Base-by-base conservation (phyloP, 2,888 invertebrate species). In the Antheraea yamamai region DNA sequence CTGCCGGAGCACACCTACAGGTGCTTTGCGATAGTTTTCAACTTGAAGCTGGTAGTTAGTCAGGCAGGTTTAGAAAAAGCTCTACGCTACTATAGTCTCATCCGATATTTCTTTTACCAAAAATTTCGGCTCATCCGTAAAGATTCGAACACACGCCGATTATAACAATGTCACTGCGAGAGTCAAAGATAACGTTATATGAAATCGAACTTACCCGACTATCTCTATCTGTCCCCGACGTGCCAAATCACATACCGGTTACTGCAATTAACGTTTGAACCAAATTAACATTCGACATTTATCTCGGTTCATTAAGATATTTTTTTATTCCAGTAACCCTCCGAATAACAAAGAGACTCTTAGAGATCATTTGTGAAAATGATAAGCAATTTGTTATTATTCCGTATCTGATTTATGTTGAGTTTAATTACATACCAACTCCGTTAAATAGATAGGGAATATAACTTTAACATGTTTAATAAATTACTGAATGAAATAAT, bases 341-440 rank as follows among this genome's bases (percentile, higher is more conserved):
- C n/a, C 58, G 58, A n/a, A 20, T 6, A 58, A 58, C 58, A 58
- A 58, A 58, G 58, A 58, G 6, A 58, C 20, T 58, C n/a, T 58
- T n/a, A 30, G 30, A 16, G 18, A 66, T 66, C 30, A 66, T 66
- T 66, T 66, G 26, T 66, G 16, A 30, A 30, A 14, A 66, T 30
- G 66, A 66, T 66, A 66, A 66, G 66, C 58, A n/a, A n/a, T 66
- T 66, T 66, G 30, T 66, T 66, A 30, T 66, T 66, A 66, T 30
- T 58, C 30, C 66, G 66, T 66, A 30, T 66, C 66, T 66, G 30
- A 66, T 66, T 66, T 66, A 66, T 66, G 66, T 66, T 16, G 12
- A 30, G 18, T 18, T 30, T 66, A 66, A 30, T 66, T 66, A 30
- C 30, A 30, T 26, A 26, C 14, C 12, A 47, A 47, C 47, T 12